Base-by-base conservation (phyloP, 2,113 vertebrate species). In the Oriolus oriolus region DNA sequence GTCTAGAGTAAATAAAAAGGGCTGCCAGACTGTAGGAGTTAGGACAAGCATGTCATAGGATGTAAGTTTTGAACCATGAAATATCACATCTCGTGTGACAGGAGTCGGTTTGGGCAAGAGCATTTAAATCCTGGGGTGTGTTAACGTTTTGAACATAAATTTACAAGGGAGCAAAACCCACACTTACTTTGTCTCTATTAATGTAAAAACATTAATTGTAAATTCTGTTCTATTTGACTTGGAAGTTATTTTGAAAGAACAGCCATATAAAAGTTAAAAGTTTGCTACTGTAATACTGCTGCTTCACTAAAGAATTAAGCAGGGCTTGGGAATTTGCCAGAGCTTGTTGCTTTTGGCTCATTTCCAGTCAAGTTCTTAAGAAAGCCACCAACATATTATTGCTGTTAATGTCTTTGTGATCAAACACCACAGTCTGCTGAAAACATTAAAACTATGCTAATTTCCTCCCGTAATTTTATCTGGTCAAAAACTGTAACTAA, bases 321-420 rank as follows among this genome's bases (percentile, higher is more conserved):
- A 59, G 54, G 59, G 37, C 41, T 94, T 93, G 87, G 65, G 77
- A 94, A 54, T 95, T 94, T 81, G 81, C 87, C 95, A 95, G 81
- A 92, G 26, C n/a, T 87, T 96, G 91, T 93, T 95, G 68, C 49
- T 69, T 84, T 84, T 96, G 95, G 94, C 57, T 92, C 23, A 9
- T 88, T 95, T 91, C 83, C 93, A 96, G 82, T 75, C 30, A 90
- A 81, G 45, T 78, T 82, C 70, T 95, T 92, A 93, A 88, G 93
- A 94, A 94, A 90, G 33, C 65, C 59, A 91, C 60, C 61, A 71
- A 45, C 54, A 73, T 90, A 69, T 90, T 95, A 59, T 35, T 84
- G 59, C 71, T 83, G 54, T 90, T 94, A 91, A 81, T 93, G 83
- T 61, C 59, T 92, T 60, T 88, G 75, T 88, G 70, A 88, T 93